Base-by-base conservation (phyloP, 1,140 invertebrate species). In the Drosophila mauritiana region DNA sequence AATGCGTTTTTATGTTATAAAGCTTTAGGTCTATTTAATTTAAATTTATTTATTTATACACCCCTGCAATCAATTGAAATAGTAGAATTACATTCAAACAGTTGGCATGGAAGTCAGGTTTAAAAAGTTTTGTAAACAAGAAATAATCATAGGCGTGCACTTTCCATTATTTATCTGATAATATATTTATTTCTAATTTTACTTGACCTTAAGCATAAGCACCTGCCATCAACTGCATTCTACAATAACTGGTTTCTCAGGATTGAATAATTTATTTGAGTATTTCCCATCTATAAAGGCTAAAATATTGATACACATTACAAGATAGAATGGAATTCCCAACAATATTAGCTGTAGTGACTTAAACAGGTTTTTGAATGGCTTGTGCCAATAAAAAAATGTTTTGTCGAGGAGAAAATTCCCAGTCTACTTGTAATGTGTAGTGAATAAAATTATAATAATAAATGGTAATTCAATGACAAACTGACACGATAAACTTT, bases 241-340 rank as follows among this genome's bases (percentile, higher is more conserved):
- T 25, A 27, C 15, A 10, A 40, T n/a, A 70, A 70, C 67, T 2
- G 20, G 67, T 69, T 70, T 34, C 3, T 5, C 15, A 55, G 4
- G 17, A 46, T 46, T 45, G 63, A 27, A 55, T 70, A 48, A 6
- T 48, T n/a, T 34, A 48, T 70, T 36, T 27, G 6, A 17, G 49
- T 69, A 70, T 40, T 70, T 70, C 42, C 64, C 65, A 48, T n/a
- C 36, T 48, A n/a, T 4, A 25, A 48, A 54, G 36, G 13, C 13
- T 34, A 20, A 39, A 11, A 34, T 25, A 12, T 70, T 57, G 6
- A 40, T 8, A 7, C 7, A 42, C 2, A 27, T 49, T 49, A 27
- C 13, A 48, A 31, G 20, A 25, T 40, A 1, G 4, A 17, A 8
- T 8, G 36, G 43, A 34, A 39, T 27, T 65, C 34, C 46, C 39